Evolutionary conservation across 2,888 invertebrate genomes (phyloP).

Genomic region (Drosophila ezoana): DNA sequence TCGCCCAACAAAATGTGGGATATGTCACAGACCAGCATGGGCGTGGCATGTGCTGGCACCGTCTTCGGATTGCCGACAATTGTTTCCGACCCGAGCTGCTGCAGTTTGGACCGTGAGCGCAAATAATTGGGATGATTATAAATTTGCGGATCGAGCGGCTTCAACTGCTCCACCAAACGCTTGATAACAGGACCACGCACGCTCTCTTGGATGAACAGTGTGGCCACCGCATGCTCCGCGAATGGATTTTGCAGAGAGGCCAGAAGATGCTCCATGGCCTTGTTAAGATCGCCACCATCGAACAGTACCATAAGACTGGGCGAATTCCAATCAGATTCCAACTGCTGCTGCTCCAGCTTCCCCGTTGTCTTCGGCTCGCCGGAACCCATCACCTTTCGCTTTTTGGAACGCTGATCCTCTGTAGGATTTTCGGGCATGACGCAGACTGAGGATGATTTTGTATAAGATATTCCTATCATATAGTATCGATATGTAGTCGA

Average conservation of each 20-base stretch:
- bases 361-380: background rate
- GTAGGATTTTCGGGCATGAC: too few relatives aligned
- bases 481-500: slow-evolving; percentile 1
- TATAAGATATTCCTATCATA: background rate
- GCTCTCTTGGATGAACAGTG: slow-evolving; percentile 81
- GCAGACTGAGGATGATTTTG: background rate
- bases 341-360: background rate
- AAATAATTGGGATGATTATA: slow-evolving; percentile 51
- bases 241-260: slow-evolving; percentile 76
- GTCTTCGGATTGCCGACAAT: slow-evolving; percentile 44
- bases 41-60: slow-evolving; percentile 40
- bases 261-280: slow-evolving; percentile 73
- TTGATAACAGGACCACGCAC: slow-evolving; percentile 55
- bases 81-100: slow-evolving; percentile 60
- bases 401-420: too few relatives aligned
- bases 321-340: slow-evolving; percentile 44
- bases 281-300: slow-evolving; percentile 77
- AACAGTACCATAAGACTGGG: slow-evolving; percentile 77
- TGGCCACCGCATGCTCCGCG: slow-evolving; percentile 64
- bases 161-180: slow-evolving; percentile 55
- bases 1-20: slow-evolving; percentile 70
- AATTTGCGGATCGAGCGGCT: slow-evolving; percentile 46
- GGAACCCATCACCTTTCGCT: too few relatives aligned
- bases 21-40: slow-evolving; percentile 77
- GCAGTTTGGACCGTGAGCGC: slow-evolving; percentile 49